These are phyloP conservation scores for Mesitornis unicolor DNA, from an alignment of 2,113 vertebrate species.

Conservation along the genomic window DNA sequence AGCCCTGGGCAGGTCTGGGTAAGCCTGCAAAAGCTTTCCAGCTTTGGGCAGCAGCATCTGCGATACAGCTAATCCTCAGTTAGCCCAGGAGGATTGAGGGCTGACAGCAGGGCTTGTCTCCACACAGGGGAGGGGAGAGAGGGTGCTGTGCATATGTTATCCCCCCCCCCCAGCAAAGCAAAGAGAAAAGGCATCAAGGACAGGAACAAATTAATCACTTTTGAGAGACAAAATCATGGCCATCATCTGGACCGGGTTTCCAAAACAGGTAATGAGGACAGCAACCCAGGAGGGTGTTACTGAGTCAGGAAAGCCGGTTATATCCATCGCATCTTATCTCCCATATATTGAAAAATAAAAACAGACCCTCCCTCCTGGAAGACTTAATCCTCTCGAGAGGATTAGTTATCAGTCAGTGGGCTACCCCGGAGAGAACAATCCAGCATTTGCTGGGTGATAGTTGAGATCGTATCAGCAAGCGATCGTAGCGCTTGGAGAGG, in stretches of 20 bases:
- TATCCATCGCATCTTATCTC: background rate
- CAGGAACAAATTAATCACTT: background rate
- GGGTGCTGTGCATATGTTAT: background rate
- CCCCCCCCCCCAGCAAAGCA: background rate
- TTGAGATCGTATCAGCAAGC: background rate
- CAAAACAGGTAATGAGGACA: background rate
- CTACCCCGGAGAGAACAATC: background rate
- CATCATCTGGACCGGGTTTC: background rate
- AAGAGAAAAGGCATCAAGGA: background rate
- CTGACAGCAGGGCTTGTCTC: background rate
- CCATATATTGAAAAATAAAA: background rate
- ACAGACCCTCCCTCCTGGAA: background rate
- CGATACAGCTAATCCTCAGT: background rate
- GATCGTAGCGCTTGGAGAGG: background rate
- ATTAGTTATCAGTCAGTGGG: background rate
- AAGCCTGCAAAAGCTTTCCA: background rate
- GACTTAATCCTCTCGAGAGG: background rate
- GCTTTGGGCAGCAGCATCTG: slow-evolving; percentile 10
- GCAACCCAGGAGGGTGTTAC: background rate
- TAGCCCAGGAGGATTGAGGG: background rate
- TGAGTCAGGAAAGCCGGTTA: background rate
- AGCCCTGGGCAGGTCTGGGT: background rate
- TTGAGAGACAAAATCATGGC: background rate
- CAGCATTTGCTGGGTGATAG: background rate
- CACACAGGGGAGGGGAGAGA: background rate